phyloP scores from a whole-genome alignment of 2,113 vertebrate species.

The Orycteropus afer region DNA sequence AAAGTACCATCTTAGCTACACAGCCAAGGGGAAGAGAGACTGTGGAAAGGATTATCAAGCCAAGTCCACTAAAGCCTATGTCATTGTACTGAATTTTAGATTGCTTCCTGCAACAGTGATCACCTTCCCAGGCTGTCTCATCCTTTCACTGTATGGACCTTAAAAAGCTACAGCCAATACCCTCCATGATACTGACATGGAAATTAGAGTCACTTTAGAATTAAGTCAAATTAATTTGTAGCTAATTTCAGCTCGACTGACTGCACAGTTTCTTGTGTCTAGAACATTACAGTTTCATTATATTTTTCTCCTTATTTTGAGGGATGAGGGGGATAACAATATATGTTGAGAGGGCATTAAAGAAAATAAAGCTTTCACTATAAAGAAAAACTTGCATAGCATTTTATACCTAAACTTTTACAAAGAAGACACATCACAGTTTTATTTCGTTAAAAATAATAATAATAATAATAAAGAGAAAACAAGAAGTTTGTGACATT shows the following conservation, averaged over 20 bases:
- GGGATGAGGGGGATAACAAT: slow-evolving; percentile 67
- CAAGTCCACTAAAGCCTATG: slow-evolving; percentile 19
- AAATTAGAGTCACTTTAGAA: slow-evolving; percentile 53
- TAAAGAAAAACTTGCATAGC: slow-evolving; percentile 84
- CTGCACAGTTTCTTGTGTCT: slow-evolving; percentile 62
- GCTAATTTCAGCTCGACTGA: slow-evolving; percentile 59
- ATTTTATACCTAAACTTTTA: slow-evolving; percentile 82
- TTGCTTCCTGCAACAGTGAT: background rate
- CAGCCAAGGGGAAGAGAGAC: slow-evolving; percentile 34
- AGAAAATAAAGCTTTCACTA: slow-evolving; percentile 80
- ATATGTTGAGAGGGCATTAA: slow-evolving; percentile 68
- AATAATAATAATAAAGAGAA: background rate
- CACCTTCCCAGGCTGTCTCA: background rate
- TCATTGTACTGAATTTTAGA: slow-evolving; percentile 9
- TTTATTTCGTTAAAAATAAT: slow-evolving; percentile 73
- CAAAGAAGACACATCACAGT: slow-evolving; percentile 81
- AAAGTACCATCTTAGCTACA: slow-evolving; percentile 73
- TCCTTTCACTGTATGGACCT: background rate
- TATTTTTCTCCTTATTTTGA: slow-evolving; percentile 74
- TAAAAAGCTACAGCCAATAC: slow-evolving; percentile 30
- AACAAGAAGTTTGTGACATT: slow-evolving; percentile 66
- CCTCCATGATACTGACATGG: slow-evolving; percentile 40
- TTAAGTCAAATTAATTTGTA: slow-evolving; percentile 71
- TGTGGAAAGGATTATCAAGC: background rate
- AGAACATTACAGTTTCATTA: slow-evolving; percentile 67